Conservation (phyloP, 1,140 invertebrate genomes). For the Dufourea novaeangliae region DNA sequence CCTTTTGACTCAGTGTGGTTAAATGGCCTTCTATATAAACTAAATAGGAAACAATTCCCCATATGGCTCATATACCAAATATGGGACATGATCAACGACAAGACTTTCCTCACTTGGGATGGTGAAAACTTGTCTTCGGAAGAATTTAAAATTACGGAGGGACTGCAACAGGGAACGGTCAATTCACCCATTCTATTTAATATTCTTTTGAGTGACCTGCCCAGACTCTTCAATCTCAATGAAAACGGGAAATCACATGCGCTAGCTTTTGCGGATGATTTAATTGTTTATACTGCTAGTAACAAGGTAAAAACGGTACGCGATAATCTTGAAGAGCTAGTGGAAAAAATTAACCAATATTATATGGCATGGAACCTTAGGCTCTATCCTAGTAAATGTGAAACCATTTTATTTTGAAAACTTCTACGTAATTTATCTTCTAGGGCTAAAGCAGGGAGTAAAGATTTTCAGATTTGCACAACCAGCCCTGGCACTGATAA, state of each 20-base stretch:
- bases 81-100: conserved; percentile 9
- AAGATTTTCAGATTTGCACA: background rate
- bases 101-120: conserved; percentile 13
- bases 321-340: conserved; percentile 10
- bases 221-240: too few relatives aligned
- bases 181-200: too few relatives aligned
- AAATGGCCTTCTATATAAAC: conserved; percentile 52
- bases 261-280: conserved; percentile 47
- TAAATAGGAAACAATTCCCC: conserved; percentile 12
- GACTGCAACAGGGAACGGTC: too few relatives aligned
- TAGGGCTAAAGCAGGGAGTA: background rate
- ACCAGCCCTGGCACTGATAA: background rate
- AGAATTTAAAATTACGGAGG: conserved; percentile 14
- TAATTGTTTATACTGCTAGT: conserved; percentile 22
- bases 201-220: too few relatives aligned
- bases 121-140: background rate
- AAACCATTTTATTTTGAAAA: conserved; percentile 55
- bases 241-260: too few relatives aligned
- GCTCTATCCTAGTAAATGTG: conserved; percentile 50
- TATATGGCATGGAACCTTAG: conserved; percentile 53
- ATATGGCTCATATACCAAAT: background rate
- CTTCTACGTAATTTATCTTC: background rate
- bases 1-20: conserved; percentile 57
- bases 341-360: conserved; percentile 26
- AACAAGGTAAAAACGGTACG: background rate